Percentiles rank a stretch among this genome's conserved stretches.
Conservation (phyloP, 1,140 invertebrate genomes). For the Lepidurus arcticus region DNA sequence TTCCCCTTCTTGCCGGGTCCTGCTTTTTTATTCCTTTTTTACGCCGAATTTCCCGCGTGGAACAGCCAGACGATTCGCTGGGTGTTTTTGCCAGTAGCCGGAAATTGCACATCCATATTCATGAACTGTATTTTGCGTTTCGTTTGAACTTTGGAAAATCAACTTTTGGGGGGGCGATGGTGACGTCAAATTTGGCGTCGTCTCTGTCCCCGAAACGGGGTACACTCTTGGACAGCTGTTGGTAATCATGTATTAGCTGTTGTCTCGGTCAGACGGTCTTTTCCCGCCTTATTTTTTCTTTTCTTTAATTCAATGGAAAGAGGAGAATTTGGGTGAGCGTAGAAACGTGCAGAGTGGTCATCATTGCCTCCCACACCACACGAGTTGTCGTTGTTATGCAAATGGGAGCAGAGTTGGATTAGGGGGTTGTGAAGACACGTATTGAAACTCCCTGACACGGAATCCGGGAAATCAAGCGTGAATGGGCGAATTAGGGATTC, state of each 20-base stretch:
- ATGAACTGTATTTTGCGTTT: background rate
- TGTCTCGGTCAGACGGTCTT: too few relatives aligned
- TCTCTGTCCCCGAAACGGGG: too few relatives aligned
- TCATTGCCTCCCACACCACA: background rate
- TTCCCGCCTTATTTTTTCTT: too few relatives aligned
- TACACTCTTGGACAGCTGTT: too few relatives aligned
- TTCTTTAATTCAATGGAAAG: too few relatives aligned
- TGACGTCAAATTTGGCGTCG: background rate
- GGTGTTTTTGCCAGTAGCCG: background rate
- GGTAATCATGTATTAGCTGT: too few relatives aligned
- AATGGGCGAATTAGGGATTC: background rate
- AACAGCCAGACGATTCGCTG: too few relatives aligned
- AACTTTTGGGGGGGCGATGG: background rate
- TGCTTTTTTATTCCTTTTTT: too few relatives aligned
- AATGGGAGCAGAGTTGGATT: background rate
- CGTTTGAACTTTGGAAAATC: background rate
- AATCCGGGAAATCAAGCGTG: background rate
- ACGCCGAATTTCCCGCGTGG: too few relatives aligned
- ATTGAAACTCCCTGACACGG: background rate
- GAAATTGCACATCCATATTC: background rate
- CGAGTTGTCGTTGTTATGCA: background rate
- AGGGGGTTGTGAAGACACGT: background rate
- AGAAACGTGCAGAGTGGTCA: background rate
- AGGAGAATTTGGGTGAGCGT: too few relatives aligned
- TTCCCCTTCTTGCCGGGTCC: too few relatives aligned